phyloP scores from a whole-genome alignment of 2,113 vertebrate species.

The Lutjanus erythropterus region DNA sequence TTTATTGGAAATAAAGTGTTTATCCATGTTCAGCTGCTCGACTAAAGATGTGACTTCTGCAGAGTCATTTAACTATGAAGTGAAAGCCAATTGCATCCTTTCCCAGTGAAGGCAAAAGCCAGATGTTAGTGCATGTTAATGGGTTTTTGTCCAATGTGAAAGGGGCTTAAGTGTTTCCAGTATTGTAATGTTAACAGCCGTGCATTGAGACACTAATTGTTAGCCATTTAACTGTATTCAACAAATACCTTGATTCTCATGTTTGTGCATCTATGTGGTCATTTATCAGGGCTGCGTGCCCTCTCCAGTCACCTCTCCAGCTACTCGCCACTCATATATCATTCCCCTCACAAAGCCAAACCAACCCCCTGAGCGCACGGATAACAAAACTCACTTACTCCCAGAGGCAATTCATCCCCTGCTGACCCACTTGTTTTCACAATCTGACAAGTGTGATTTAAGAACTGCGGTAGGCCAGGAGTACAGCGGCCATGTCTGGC shows the following conservation, averaged over 20 bases:
- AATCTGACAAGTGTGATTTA: constrained; percentile 75
- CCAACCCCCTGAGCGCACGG: constrained; percentile 49
- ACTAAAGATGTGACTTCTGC: no score
- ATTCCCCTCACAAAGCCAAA: constrained; percentile 62
- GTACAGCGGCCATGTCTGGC: constrained; percentile 46
- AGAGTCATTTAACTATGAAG: no score
- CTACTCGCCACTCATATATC: constrained; percentile 57
- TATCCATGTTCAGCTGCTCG: no score
- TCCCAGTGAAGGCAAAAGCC: no score
- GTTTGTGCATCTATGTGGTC: constrained; percentile 5
- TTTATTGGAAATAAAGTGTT: no score
- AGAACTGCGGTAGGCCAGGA: constrained; percentile 58
- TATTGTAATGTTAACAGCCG: not conserved
- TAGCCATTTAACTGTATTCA: not conserved
- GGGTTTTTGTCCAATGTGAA: no score
- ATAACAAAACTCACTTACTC: constrained; percentile 70
- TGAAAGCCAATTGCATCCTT: no score
- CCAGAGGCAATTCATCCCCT: constrained; percentile 67
- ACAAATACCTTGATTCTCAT: not conserved
- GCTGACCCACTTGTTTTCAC: constrained; percentile 68
- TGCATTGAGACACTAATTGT: not conserved
- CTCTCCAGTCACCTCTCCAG: constrained; percentile 53
- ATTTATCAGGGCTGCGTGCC: constrained; percentile 46
- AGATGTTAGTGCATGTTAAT: no score
- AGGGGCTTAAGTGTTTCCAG: no score